These are phyloP conservation scores for Lasioglossum morio DNA, from an alignment of 2,888 invertebrate genomes.

Conservation along the genomic window DNA sequence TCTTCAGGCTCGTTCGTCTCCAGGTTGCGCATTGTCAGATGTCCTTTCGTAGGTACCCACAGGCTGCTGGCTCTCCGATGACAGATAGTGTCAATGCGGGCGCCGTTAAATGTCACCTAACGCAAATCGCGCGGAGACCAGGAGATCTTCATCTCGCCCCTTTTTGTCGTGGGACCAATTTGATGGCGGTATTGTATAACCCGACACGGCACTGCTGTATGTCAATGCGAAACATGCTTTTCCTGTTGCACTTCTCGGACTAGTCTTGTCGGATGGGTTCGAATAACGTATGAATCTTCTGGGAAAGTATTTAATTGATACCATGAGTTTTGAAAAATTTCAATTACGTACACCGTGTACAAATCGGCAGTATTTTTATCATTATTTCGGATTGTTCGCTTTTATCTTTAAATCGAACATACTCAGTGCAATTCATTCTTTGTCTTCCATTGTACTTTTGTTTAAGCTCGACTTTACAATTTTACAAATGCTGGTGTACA, in stretches of 20 bases:
- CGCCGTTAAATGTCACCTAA: conserved; percentile 63
- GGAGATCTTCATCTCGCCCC: conserved; percentile 46
- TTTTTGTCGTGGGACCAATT: conserved; percentile 20
- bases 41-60: conserved; percentile 30
- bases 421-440: too few relatives aligned
- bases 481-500: too few relatives aligned
- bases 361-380: too few relatives aligned
- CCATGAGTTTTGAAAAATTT: not conserved
- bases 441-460: too few relatives aligned
- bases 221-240: not conserved
- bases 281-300: not conserved
- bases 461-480: too few relatives aligned
- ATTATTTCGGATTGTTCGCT: too few relatives aligned
- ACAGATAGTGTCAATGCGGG: conserved; percentile 77
- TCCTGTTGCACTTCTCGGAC: not conserved
- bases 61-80: conserved; percentile 58
- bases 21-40: conserved; percentile 44
- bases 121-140: conserved; percentile 60
- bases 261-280: not conserved
- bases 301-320: not conserved
- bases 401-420: too few relatives aligned
- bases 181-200: not conserved
- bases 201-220: not conserved
- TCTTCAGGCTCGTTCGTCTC: conserved; percentile 42
- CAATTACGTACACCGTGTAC: not conserved